Conservation (phyloP, 2,888 invertebrate species). For the Sinodicranocentrus sp. region DNA sequence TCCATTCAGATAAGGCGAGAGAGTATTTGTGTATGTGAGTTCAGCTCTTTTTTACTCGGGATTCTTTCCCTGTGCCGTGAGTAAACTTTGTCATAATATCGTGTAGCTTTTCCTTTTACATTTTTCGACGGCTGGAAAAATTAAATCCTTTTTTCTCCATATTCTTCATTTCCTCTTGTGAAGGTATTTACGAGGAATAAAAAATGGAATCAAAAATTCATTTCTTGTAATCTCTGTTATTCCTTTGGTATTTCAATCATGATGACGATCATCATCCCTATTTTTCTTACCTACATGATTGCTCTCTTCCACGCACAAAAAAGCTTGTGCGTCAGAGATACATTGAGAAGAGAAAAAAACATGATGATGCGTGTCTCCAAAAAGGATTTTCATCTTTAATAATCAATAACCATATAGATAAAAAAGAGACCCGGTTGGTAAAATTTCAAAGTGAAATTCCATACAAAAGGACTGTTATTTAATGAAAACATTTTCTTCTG, state of each 20-base stretch:
- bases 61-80: not conserved
- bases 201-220: slow-evolving; percentile 23
- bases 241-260: not conserved
- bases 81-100: not conserved
- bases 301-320: not conserved
- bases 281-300: not conserved
- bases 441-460: too few relatives aligned
- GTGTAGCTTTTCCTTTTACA: not conserved
- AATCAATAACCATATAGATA: too few relatives aligned
- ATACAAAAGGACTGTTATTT: not conserved
- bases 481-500: not conserved
- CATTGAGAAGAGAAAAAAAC: too few relatives aligned
- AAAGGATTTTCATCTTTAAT: too few relatives aligned
- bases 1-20: not conserved
- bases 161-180: not conserved
- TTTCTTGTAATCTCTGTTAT: slow-evolving; percentile 8
- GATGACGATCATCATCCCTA: not conserved
- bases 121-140: not conserved
- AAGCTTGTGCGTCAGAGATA: not conserved
- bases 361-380: too few relatives aligned
- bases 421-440: too few relatives aligned
- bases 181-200: not conserved
- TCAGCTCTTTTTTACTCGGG: not conserved
- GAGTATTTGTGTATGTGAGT: not conserved
- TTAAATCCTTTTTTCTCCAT: not conserved